These are phyloP conservation scores for Aurelia aurita complex sp. Pacific DNA, from an alignment of 30 jellyfish, hydroid and myxozoan species.

Conservation along the genomic window DNA sequence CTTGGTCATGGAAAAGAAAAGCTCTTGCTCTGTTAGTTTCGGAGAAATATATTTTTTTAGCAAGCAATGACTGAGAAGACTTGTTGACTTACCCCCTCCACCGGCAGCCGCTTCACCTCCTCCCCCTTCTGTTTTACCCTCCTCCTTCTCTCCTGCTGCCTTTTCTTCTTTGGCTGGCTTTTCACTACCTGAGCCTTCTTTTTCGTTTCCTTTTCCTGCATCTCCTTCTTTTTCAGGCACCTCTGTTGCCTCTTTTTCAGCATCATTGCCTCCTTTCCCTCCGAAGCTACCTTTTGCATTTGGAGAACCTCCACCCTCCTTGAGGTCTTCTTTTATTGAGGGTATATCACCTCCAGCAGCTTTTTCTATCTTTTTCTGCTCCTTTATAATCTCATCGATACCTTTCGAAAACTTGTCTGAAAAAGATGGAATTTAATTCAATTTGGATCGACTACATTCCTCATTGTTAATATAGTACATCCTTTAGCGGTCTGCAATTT, in stretches of 20 bases:
- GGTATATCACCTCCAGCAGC: constrained; percentile 48
- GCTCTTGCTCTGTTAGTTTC: too few relatives aligned
- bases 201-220: neutral
- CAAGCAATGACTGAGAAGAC: too few relatives aligned
- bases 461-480: too few relatives aligned
- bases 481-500: too few relatives aligned
- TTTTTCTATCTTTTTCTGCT: constrained; percentile 42
- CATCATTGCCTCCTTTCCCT: constrained; percentile 64
- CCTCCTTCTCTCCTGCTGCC: neutral
- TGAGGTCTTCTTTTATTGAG: constrained; percentile 40
- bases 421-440: neutral
- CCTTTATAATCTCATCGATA: constrained; percentile 59
- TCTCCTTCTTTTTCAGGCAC: constrained; percentile 60
- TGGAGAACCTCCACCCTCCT: constrained; percentile 60
- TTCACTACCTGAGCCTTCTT: neutral
- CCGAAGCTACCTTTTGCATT: constrained; percentile 60
- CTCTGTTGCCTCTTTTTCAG: constrained; percentile 80
- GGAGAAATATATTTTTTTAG: too few relatives aligned
- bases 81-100: too few relatives aligned
- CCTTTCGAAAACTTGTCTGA: constrained; percentile 45
- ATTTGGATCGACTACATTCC: too few relatives aligned
- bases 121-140: too few relatives aligned
- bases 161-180: neutral
- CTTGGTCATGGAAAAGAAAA: too few relatives aligned
- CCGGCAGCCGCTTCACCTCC: too few relatives aligned